Evolutionary conservation across 1,140 invertebrate species (phyloP), one percentile per base, ranked within the genome.

Genomic region (Tetranychus cinnabarinus): DNA sequence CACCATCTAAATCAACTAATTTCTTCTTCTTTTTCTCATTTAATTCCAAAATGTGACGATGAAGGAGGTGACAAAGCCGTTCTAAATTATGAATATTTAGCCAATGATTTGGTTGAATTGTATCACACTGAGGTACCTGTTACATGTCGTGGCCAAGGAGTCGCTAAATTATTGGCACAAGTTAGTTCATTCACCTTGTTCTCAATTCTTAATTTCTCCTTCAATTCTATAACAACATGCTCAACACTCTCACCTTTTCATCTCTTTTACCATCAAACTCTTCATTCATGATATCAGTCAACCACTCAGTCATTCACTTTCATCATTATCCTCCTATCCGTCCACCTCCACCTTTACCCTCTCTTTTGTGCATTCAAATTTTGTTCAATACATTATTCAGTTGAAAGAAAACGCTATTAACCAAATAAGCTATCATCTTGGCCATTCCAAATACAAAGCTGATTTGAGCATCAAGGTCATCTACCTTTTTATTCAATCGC

Each of bases 121-220:
- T 61, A 55, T 46, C 60, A 61, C 33, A 61, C 60, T n/a, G 71
- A 74, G 64, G 80, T 83, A 55, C 81, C 81, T 7, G 63, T 72
- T 36, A 67, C 72, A 60, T 77, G 77, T 66, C 75, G 77, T 71
- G 79, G 79, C 34, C 74, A 76, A 69, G 81, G 81, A 34, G 69
- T 81, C 61, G 81, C 79, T 59, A 77, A 77, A 67, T 36, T 78
- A 47, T 72, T 83, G 68, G 79, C 80, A 36, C 69, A 81, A 75
- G 81, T 82, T 70, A 62, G 70, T 70, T 61, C 56, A 52, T 23
- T 52, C n/a, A 15, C 23, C 23, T 58, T n/a, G 13, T 34, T 34
- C 13, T 37, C n/a, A 57, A 35, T 36, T n/a, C n/a, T 5, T 3
- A n/a, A 12, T 56, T 12, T 56, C 36, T 56, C 13, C 36, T 13